Base-by-base conservation (phyloP, 2,113 vertebrate species). In the Galemys pyrenaicus region DNA sequence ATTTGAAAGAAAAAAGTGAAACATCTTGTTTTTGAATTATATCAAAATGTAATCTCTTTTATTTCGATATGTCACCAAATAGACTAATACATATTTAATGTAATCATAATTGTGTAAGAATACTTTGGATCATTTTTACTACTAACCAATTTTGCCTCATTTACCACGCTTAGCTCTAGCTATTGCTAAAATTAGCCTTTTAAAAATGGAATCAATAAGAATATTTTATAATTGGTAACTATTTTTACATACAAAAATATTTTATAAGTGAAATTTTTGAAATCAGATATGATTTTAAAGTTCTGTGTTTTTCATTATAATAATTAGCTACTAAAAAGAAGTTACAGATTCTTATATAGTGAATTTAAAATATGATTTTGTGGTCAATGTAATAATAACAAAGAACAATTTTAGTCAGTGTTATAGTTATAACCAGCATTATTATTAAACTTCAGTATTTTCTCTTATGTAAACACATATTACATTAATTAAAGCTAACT, bases 401-500 rank as follows among this genome's bases (percentile, higher is more conserved):
- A 97, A 86, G 96, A 97, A 95, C 79, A 94, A 35, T 74, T 96
- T 97, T 95, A 97, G 96, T 90, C 96, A 94, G 54, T 97, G 87
- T 93, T 97, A 90, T 95, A 97, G 96, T 97, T 97, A 96, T 97
- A 98, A 97, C 83, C 83, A 96, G 87, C 87, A 95, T 79, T 95
- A 92, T 97, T 98, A 97, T 95, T 97, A 96, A 97, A 94, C 87
- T 94, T 95, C 84, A 96, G 94, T 96, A 96, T 96, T 97, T 98
- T 93, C 91, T 96, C 95, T 96, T 96, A 94, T 88, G 68, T 98
- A 97, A 97, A 96, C 97, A 97, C 96, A 98, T 97, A 98, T 98
- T 98, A 98, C 96, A 96, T 98, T 99, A 98, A 99, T 99, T 98
- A 98, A 94, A 98, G 98, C 97, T 98, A 98, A 98, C 98, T 98